These are phyloP conservation scores for Zoanthus gigantus DNA, from an alignment of 92 coral and sea anemone genomes.

Conservation along the genomic window DNA sequence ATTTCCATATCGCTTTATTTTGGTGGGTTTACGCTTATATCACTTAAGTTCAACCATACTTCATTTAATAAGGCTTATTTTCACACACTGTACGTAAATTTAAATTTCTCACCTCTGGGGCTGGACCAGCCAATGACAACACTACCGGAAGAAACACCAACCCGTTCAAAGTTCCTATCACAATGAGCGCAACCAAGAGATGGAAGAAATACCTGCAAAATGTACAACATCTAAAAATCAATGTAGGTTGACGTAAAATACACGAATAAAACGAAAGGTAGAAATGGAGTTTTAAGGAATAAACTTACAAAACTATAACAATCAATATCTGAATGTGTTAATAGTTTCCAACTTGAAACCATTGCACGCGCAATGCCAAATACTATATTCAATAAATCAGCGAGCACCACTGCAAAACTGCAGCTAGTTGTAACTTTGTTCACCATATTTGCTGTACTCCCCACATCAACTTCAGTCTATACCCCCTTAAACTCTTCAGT, in stretches of 20 bases:
- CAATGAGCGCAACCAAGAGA: slow-evolving; percentile 88
- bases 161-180: slow-evolving; percentile 88
- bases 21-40: background rate
- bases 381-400: no score
- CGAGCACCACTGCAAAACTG: no score
- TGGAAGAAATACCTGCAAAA: slow-evolving; percentile 90
- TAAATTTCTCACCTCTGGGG: slow-evolving; percentile 81
- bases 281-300: background rate
- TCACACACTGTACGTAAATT: background rate
- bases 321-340: no score
- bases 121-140: slow-evolving; percentile 91
- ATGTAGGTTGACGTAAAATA: background rate
- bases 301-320: no score
- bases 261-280: background rate
- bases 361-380: no score
- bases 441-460: background rate
- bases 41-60: background rate
- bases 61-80: background rate
- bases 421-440: no score
- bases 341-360: no score
- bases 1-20: no score
- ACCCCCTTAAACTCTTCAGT: background rate
- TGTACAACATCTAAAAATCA: background rate
- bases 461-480: background rate
- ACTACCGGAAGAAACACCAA: slow-evolving; percentile 84